These are phyloP conservation scores for Pecten maximus DNA, from an alignment of 2,888 invertebrate species.

Conservation along the genomic window DNA sequence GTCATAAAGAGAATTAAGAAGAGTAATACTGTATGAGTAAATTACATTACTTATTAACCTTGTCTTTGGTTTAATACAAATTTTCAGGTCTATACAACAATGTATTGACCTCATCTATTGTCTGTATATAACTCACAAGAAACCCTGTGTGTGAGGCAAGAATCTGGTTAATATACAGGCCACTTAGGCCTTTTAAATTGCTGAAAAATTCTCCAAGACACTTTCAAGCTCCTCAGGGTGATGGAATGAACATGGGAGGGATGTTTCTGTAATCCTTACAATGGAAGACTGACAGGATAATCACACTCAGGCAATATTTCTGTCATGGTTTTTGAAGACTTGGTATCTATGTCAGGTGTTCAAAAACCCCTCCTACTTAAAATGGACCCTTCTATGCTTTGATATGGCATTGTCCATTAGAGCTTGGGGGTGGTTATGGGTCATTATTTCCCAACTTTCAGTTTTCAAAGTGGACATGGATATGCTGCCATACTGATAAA, in stretches of 20 bases:
- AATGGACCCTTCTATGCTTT: neutral
- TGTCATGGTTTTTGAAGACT: slow-evolving; percentile 15
- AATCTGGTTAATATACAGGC: neutral
- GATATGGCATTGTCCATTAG: neutral
- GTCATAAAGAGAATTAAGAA: too few relatives aligned
- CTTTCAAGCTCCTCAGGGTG: neutral
- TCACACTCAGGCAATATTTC: slow-evolving; percentile 5
- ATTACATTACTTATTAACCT: too few relatives aligned
- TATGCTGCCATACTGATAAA: slow-evolving; percentile 16
- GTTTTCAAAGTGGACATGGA: slow-evolving; percentile 20
- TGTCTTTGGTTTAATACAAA: too few relatives aligned
- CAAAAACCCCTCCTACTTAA: neutral
- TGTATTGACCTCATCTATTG: neutral
- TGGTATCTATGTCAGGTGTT: slow-evolving; percentile 28
- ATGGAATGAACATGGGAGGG: neutral
- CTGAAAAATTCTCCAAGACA: neutral
- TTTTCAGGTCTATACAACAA: neutral
- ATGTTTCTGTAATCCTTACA: neutral
- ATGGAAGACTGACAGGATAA: neutral
- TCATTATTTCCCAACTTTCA: neutral
- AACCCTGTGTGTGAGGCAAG: too few relatives aligned
- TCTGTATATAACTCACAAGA: neutral
- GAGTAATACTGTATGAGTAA: too few relatives aligned
- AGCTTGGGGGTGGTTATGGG: neutral
- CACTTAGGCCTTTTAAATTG: neutral